These are phyloP conservation scores for Spea hammondii DNA, from an alignment of 2,797 vertebrate species.

Conservation along the genomic window DNA sequence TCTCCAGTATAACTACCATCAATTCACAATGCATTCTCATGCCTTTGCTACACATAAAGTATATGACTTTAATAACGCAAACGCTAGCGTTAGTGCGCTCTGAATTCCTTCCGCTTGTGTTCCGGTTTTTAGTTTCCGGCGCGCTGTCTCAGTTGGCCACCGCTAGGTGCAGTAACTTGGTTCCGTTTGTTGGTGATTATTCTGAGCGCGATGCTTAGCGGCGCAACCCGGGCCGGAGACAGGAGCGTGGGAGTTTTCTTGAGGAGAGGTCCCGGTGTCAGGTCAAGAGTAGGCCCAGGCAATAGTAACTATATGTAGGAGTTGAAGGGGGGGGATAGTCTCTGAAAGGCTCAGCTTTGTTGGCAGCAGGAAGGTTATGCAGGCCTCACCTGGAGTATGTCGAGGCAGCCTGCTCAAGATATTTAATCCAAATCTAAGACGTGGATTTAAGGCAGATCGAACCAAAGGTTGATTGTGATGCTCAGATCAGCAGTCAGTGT, in stretches of 20 bases:
- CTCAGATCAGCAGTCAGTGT: too few species aligned
- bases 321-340: background rate
- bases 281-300: constrained; percentile 12
- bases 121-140: background rate
- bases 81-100: too few species aligned
- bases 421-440: too few species aligned
- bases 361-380: background rate
- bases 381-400: constrained; percentile 17
- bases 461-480: too few species aligned
- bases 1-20: too few species aligned
- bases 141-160: background rate
- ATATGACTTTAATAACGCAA: too few species aligned
- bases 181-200: constrained; percentile 17
- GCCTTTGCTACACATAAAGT: too few species aligned
- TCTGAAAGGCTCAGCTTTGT: background rate
- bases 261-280: constrained; percentile 10
- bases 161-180: background rate
- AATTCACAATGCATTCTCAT: too few species aligned
- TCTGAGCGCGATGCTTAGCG: constrained; percentile 26
- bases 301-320: background rate
- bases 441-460: too few species aligned
- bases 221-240: constrained; percentile 3
- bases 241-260: constrained; percentile 16
- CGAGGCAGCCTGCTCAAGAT: background rate
- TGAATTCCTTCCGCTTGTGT: background rate